Conservation (phyloP, 1,140 invertebrate genomes). For the Chionoecetes opilio region DNA sequence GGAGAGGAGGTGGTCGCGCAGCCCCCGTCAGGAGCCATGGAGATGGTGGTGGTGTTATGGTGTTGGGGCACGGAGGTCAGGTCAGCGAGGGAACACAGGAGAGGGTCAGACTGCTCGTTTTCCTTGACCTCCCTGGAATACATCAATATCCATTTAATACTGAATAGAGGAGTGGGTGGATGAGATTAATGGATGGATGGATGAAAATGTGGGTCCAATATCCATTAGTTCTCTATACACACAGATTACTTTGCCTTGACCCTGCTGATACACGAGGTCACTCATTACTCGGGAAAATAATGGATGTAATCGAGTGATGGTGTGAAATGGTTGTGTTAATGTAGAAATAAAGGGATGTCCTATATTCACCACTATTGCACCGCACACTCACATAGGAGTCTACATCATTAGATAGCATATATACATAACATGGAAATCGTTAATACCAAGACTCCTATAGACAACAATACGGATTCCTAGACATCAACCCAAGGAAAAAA, state of each 20-base stretch:
- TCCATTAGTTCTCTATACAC: not conserved
- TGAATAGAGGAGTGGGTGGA: not conserved
- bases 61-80: not conserved
- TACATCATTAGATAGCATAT: too few species aligned
- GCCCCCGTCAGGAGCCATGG: not conserved
- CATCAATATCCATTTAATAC: not conserved
- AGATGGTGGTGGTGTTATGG: slow-evolving; percentile 30
- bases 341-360: too few species aligned
- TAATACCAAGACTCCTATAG: too few species aligned
- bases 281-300: too few species aligned
- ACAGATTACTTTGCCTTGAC: not conserved
- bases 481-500: too few species aligned
- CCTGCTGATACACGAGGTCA: not conserved
- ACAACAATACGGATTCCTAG: too few species aligned
- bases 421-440: too few species aligned
- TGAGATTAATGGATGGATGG: not conserved
- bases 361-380: too few species aligned
- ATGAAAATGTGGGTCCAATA: not conserved
- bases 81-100: slow-evolving; percentile 45
- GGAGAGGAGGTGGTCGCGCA: slow-evolving; percentile 7
- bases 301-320: too few species aligned
- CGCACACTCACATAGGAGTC: too few species aligned
- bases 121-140: slow-evolving; percentile 53
- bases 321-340: too few species aligned
- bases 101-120: slow-evolving; percentile 68